A percentile compares a stretch with the other conserved stretches of the same genome.
Conservation (phyloP, 2,888 invertebrate species). For the Aleiodes alternator region DNA sequence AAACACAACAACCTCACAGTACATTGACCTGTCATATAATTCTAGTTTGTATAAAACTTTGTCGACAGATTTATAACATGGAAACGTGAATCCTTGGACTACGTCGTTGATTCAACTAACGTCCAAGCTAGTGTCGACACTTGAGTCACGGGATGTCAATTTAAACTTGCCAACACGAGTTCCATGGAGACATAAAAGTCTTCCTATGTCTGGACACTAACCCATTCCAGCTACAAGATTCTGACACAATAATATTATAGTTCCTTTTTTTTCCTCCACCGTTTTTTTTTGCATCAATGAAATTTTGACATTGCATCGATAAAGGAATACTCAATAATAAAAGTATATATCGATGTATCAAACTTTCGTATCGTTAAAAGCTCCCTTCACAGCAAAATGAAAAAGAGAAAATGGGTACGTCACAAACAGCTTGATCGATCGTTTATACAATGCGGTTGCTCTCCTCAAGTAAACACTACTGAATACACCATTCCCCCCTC, state of each 20-base stretch:
- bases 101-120: conserved; percentile 23
- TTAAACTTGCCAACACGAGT: conserved; percentile 37
- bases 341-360: conserved; percentile 7
- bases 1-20: background rate
- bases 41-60: conserved; percentile 19
- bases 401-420: conserved; percentile 22
- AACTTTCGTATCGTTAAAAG: conserved; percentile 18
- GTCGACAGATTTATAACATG: conserved; percentile 26
- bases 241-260: conserved; percentile 29
- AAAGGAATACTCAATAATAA: too few species aligned
- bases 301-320: too few species aligned
- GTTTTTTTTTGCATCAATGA: background rate
- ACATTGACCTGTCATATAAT: conserved; percentile 14
- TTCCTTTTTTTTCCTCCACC: background rate
- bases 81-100: conserved; percentile 32
- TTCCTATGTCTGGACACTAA: conserved; percentile 20
- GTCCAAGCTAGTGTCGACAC: conserved; percentile 40
- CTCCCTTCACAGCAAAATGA: background rate
- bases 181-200: conserved; percentile 35
- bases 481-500: conserved; percentile 13
- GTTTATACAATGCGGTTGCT: conserved; percentile 8
- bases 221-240: conserved; percentile 30
- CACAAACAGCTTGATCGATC: conserved; percentile 29
- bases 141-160: conserved; percentile 47
- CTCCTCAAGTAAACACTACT: conserved; percentile 13